These are phyloP conservation scores for Magallana ariakensis DNA, from an alignment of 1,140 invertebrate species.

Conservation along the genomic window DNA sequence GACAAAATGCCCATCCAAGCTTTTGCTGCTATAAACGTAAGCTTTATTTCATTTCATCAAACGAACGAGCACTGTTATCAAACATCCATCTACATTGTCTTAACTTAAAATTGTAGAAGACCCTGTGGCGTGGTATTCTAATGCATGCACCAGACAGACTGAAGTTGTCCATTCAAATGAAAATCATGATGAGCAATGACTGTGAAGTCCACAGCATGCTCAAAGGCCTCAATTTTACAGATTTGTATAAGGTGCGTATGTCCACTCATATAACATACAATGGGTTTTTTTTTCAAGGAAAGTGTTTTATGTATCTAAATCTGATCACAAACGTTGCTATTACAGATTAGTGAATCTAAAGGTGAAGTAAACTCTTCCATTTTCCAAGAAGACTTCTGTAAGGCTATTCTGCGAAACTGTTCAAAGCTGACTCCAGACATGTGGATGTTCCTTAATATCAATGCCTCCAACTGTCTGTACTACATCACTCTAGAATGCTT, in stretches of 20 bases:
- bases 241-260: not conserved
- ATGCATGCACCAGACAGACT: not conserved
- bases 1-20: constrained; percentile 2
- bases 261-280: too few species aligned
- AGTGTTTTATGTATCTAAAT: too few species aligned
- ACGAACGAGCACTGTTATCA: too few species aligned
- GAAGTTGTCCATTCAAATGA: not conserved
- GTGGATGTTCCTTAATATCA: not conserved
- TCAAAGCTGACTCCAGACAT: not conserved
- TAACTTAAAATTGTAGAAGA: not conserved
- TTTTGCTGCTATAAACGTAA: not conserved
- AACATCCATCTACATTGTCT: too few species aligned
- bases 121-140: not conserved
- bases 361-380: not conserved
- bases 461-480: not conserved
- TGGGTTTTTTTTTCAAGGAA: too few species aligned
- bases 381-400: not conserved
- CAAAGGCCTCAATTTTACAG: not conserved
- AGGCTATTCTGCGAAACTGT: not conserved
- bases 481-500: not conserved
- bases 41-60: not conserved
- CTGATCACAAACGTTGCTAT: too few species aligned
- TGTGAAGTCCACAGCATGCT: not conserved
- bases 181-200: not conserved
- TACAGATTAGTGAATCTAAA: not conserved